These are phyloP conservation scores for Acrocephalus arundinaceus DNA, from an alignment of 2,113 vertebrate species.

Conservation along the genomic window DNA sequence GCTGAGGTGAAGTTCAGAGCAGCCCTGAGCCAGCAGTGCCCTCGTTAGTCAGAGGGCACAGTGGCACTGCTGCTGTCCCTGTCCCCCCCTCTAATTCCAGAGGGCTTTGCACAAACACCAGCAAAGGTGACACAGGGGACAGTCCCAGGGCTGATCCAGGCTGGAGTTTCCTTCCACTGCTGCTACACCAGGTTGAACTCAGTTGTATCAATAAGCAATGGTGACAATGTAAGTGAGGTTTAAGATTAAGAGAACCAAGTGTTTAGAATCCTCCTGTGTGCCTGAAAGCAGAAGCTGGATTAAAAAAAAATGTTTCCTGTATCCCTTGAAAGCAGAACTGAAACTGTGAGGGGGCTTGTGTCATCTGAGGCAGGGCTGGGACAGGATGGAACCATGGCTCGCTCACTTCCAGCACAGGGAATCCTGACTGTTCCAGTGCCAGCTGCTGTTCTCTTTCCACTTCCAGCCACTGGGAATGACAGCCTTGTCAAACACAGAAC, in stretches of 20 bases:
- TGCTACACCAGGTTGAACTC: neutral
- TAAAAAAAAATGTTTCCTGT: neutral
- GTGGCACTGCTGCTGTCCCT: neutral
- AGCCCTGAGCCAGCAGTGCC: neutral
- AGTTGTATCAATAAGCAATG: neutral
- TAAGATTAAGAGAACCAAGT: neutral
- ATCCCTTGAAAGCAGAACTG: conserved; percentile 7
- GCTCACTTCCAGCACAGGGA: neutral
- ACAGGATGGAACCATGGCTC: neutral
- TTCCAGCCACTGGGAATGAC: neutral
- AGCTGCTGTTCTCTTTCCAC: neutral
- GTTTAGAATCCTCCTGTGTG: neutral
- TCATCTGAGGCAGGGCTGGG: neutral
- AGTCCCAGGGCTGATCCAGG: neutral
- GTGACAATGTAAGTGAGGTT: neutral
- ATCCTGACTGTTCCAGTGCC: neutral
- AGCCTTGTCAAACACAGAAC: neutral
- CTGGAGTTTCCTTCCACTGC: neutral
- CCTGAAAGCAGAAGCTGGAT: conserved; percentile 41
- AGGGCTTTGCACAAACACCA: neutral
- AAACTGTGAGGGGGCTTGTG: neutral
- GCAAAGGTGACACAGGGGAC: neutral
- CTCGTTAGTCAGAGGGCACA: neutral
- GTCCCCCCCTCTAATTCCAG: neutral
- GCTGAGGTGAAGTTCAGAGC: neutral